Evolutionary conservation across 2,888 invertebrate genomes (phyloP).

Genomic region (Cetonia aurata): DNA sequence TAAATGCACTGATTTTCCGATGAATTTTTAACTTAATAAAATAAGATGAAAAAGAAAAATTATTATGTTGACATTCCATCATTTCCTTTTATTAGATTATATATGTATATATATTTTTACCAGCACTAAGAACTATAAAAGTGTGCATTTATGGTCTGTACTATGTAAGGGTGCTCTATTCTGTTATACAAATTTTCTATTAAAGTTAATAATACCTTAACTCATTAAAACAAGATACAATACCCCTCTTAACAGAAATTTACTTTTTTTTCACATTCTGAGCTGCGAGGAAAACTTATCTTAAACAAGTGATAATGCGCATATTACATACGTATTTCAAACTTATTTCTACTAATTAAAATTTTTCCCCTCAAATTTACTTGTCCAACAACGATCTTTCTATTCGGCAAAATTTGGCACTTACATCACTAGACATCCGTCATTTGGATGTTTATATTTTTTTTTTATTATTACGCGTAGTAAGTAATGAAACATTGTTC

Average conservation of each 20-base stretch:
- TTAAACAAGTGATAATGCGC: no score
- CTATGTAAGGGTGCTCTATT: neutral
- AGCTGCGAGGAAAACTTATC: no score
- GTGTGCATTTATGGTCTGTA: neutral
- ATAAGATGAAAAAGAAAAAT: neutral
- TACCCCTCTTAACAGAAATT: no score
- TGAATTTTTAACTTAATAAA: constrained; percentile 3
- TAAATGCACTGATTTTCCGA: no score
- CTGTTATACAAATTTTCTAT: neutral
- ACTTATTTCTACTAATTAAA: neutral
- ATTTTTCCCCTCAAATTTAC: constrained; percentile 4
- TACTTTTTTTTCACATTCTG: no score
- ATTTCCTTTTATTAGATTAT: constrained; percentile 1
- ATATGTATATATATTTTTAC: neutral
- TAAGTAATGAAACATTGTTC: neutral
- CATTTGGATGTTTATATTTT: constrained; percentile 48
- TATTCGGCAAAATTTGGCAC: constrained; percentile 62
- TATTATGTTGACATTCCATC: constrained; percentile 14
- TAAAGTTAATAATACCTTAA: no score
- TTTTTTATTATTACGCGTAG: neutral
- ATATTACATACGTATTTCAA: no score
- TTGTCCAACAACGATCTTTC: constrained; percentile 20
- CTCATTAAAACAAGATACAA: no score
- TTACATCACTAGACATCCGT: constrained; percentile 63
- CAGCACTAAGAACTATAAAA: neutral